Evolutionary conservation across 2,797 vertebrate genomes (phyloP).

Genomic region (Nannoperca australis): DNA sequence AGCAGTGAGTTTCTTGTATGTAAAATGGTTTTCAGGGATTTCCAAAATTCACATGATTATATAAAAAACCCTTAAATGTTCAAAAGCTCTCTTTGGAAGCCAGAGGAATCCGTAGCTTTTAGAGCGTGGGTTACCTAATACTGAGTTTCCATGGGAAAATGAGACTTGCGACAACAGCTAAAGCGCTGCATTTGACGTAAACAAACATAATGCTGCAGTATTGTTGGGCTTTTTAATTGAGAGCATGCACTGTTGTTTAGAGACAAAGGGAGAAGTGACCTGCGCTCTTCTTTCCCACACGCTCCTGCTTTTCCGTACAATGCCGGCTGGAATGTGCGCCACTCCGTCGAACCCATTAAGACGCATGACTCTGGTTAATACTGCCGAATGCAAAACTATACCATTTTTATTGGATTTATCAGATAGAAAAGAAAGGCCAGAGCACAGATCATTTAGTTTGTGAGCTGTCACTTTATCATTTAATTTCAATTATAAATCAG

Average conservation of each 20-base stretch:
- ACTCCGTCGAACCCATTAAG: constrained; percentile 24
- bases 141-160: constrained; percentile 62
- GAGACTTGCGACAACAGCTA: constrained; percentile 14
- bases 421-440: constrained; percentile 36
- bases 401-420: constrained; percentile 37
- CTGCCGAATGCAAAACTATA: constrained; percentile 23
- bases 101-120: background rate
- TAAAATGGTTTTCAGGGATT: background rate
- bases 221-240: constrained; percentile 43
- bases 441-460: constrained; percentile 37
- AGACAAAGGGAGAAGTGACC: constrained; percentile 64
- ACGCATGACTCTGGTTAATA: constrained; percentile 10
- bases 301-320: constrained; percentile 15
- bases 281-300: constrained; percentile 65
- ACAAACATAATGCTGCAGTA: constrained; percentile 30
- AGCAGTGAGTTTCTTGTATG: background rate
- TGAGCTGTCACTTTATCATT: constrained; percentile 63
- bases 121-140: constrained; percentile 6
- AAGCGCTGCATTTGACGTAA: constrained; percentile 22
- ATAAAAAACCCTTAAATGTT: background rate
- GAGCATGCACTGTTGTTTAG: constrained; percentile 30
- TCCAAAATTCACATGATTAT: background rate
- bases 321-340: constrained; percentile 50
- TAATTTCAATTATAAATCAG: constrained; percentile 46
- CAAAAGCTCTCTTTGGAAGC: background rate